Evolutionary conservation across 2,888 invertebrate species (phyloP).

Genomic region (Erebia palarica): DNA sequence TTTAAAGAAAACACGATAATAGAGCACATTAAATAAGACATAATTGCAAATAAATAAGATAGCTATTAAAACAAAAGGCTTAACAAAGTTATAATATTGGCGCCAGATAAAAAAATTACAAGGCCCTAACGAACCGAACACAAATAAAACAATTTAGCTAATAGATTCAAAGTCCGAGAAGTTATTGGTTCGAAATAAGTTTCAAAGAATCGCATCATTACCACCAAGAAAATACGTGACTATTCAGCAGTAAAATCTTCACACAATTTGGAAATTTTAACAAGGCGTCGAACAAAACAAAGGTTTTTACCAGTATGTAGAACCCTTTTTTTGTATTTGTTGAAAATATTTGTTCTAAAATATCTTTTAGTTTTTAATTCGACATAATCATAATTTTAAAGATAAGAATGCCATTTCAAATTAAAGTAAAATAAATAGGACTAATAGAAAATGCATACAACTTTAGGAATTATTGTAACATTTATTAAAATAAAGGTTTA

Average conservation of each 20-base stretch:
- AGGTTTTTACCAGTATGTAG: neutral
- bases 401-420: too few species aligned
- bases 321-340: too few species aligned
- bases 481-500: too few species aligned
- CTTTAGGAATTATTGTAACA: too few species aligned
- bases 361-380: too few species aligned
- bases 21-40: neutral
- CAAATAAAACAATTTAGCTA: constrained; percentile 12
- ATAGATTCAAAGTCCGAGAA: constrained; percentile 8
- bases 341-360: too few species aligned
- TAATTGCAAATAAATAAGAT: neutral
- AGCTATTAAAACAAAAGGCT: neutral
- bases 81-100: neutral
- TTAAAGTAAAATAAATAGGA: too few species aligned
- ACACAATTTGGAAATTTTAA: neutral
- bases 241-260: neutral
- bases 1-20: neutral
- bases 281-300: neutral
- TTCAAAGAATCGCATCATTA: neutral
- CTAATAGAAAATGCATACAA: too few species aligned
- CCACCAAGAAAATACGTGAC: neutral
- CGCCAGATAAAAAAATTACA: neutral
- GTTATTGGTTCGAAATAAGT: neutral
- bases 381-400: too few species aligned
- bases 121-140: neutral